phyloP scores from a whole-genome alignment of 2,113 vertebrate species.

The Leptobrachium leishanense region DNA sequence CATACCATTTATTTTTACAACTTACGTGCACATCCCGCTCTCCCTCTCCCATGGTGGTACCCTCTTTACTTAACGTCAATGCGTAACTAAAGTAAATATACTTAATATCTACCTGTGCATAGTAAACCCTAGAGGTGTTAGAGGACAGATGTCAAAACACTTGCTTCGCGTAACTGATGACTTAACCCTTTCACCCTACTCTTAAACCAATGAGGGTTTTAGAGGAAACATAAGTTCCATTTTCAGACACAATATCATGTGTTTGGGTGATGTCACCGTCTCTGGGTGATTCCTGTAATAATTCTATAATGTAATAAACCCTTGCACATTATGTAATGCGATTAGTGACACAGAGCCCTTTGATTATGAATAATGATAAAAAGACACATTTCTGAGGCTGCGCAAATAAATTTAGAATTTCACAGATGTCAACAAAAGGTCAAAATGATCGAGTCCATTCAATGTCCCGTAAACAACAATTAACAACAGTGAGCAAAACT shows the following conservation, averaged over 20 bases:
- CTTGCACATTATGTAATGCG: neutral
- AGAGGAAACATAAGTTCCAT: neutral
- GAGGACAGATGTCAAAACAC: too few species aligned
- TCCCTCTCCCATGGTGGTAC: neutral
- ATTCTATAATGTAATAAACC: constrained; percentile 8
- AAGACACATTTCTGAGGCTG: too few species aligned
- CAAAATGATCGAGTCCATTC: too few species aligned
- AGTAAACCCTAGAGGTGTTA: neutral
- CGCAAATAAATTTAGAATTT: too few species aligned
- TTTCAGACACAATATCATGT: constrained; percentile 3
- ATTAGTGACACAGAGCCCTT: neutral
- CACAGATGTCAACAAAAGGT: too few species aligned
- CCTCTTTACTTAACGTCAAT: neutral
- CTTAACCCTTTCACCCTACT: constrained; percentile 8
- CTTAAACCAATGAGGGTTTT: neutral
- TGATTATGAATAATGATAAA: too few species aligned
- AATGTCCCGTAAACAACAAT: too few species aligned
- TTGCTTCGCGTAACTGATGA: neutral
- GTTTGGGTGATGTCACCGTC: constrained; percentile 12
- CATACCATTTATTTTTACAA: constrained; percentile 38
- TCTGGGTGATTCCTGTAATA: constrained; percentile 17
- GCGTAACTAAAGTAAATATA: constrained; percentile 21
- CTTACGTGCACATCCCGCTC: constrained; percentile 18
- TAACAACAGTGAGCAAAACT: too few species aligned
- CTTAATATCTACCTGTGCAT: neutral